Conservation (phyloP, 2,888 invertebrate genomes). For the Drosophila mercatorum region DNA sequence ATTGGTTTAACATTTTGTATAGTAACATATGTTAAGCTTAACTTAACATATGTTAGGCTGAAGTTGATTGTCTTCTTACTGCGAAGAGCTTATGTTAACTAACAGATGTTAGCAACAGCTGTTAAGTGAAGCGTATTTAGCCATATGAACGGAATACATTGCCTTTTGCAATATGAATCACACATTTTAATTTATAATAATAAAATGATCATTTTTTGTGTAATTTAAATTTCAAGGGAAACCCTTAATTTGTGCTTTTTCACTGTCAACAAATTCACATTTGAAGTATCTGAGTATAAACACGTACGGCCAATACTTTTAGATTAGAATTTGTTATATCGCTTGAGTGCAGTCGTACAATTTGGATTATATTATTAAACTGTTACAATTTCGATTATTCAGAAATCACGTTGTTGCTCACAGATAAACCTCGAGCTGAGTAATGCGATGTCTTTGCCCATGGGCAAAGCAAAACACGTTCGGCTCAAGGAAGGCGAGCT, state of each 20-base stretch:
- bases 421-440: conserved; percentile 27
- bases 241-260: background rate
- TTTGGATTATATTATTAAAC: background rate
- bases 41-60: background rate
- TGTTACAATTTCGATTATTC: background rate
- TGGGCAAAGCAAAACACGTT: conserved; percentile 19
- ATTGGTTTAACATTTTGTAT: too few species aligned
- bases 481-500: conserved; percentile 44
- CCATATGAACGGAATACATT: background rate
- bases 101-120: background rate
- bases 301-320: background rate
- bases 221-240: background rate
- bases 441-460: conserved; percentile 33
- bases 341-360: background rate
- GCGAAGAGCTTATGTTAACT: background rate
- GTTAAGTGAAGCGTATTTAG: background rate
- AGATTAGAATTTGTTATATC: background rate
- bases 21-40: too few species aligned
- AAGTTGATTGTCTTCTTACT: too few species aligned
- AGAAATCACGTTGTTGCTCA: background rate
- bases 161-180: background rate
- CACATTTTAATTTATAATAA: background rate
- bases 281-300: background rate
- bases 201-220: background rate
- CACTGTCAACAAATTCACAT: background rate